Conservation (phyloP, 2,113 vertebrate species). For the Pseudorasbora parva region DNA sequence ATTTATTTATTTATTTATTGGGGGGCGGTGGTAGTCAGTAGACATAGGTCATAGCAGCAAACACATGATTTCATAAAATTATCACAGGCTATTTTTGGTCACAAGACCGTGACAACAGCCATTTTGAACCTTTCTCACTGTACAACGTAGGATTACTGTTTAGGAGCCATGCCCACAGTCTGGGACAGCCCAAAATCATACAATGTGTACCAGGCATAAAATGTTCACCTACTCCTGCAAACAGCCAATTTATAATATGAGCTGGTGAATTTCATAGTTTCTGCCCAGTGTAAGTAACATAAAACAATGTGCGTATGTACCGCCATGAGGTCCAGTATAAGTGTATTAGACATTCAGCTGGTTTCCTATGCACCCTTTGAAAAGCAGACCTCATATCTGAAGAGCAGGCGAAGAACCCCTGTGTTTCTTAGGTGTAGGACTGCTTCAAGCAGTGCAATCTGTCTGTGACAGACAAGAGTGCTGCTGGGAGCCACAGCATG, state of each 20-base stretch:
- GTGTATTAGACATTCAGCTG: not conserved
- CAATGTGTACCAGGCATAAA: no score
- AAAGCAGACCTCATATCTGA: not conserved
- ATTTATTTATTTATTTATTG: no score
- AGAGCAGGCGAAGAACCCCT: not conserved
- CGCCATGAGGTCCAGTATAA: not conserved
- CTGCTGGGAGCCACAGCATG: conserved; percentile 65
- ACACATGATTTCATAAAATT: no score
- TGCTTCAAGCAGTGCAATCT: conserved; percentile 61
- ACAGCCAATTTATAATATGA: not conserved
- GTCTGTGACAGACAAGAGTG: conserved; percentile 64
- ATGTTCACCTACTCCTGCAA: not conserved
- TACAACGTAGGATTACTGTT: no score
- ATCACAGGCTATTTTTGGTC: no score
- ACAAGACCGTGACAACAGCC: no score
- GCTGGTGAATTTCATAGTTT: not conserved
- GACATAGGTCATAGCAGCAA: no score
- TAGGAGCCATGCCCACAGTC: no score
- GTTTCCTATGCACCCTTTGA: not conserved
- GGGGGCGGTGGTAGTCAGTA: no score
- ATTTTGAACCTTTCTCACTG: no score
- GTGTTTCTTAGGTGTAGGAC: conserved; percentile 56
- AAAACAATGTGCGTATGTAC: not conserved
- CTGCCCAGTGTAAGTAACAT: not conserved
- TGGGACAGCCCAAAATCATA: no score